Evolutionary conservation across 2,113 vertebrate genomes (phyloP), one percentile per base, ranked within the genome.

Genomic region (Poeciliopsis occidentalis): DNA sequence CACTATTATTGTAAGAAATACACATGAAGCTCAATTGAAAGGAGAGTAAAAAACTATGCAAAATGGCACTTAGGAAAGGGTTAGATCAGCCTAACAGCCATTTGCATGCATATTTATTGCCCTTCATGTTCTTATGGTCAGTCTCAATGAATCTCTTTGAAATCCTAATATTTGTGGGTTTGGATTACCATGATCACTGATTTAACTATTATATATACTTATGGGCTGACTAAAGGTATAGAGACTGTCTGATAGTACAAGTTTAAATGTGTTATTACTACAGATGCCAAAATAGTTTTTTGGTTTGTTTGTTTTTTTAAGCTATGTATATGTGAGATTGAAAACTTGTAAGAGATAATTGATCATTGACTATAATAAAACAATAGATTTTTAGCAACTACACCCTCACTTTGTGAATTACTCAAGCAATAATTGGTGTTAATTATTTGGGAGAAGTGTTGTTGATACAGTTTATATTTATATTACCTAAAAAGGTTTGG

Each of bases 1-100:
- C 37, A 57, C 54, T 66, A 68, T 51, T 47, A 76, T 88, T 80
- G 27, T 66, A 85, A 81, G 63, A 76, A 39, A 37, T 7, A 41
- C 1, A 70, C 24, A 73, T 65, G 70, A 3, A 64, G 27, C 13
- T 1, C 6, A 67, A 67, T 41, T 37, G 19, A 79, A 60, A 26
- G 15, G 76, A 60, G n/a, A 27, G 1, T 8, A 29, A 72, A 57
- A 64, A 72, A 65, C 15, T 32, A 63, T 63, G 37, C n/a, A 83
- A 85, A 68, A 63, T 17, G 6, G 41, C 61, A 17, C 10, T 68
- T 30, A 19, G 70, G 64, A 65, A 69, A 24, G 41, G 32, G 74
- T 69, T 81, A 72, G 82, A 67, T 12, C 34, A 24, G 41, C 71
- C 76, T 72, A 17, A 75, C 62, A 31, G 31, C 71, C 76, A 30